Conservation (phyloP, 2,797 vertebrate species). For the Aselliscus stoliczkanus region DNA sequence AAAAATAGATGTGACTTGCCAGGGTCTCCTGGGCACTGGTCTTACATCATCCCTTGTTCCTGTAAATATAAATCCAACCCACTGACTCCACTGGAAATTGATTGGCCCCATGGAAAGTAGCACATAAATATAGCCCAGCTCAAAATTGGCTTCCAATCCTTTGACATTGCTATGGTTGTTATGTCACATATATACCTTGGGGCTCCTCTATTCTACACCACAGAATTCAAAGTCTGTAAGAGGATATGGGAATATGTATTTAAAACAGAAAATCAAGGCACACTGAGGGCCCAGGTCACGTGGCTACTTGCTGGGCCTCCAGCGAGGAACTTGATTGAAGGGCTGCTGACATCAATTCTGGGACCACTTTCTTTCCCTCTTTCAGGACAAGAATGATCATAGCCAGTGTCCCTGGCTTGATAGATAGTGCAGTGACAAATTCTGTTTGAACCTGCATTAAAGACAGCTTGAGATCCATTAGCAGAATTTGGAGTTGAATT, state of each 20-base stretch:
- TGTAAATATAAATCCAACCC: not conserved
- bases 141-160: not conserved
- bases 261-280: not conserved
- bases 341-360: not conserved
- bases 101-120: not conserved
- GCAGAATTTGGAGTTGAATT: not conserved
- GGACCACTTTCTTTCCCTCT: not conserved
- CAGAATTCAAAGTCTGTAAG: not conserved
- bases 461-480: not conserved
- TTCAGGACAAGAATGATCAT: not conserved
- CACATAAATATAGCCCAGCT: not conserved
- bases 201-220: not conserved
- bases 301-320: not conserved
- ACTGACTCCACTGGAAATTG: not conserved
- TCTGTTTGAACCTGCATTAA: not conserved
- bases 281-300: not conserved
- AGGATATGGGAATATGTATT: accelerated
- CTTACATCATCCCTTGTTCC: not conserved
- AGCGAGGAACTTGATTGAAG: not conserved
- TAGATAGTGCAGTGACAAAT: not conserved
- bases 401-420: not conserved
- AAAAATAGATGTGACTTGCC: accelerated
- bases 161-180: not conserved
- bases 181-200: not conserved
- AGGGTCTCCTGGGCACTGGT: not conserved